Evolutionary conservation across 2,113 vertebrate species (phyloP), one percentile per base, ranked within the genome.

Genomic region (Menura novaehollandiae): DNA sequence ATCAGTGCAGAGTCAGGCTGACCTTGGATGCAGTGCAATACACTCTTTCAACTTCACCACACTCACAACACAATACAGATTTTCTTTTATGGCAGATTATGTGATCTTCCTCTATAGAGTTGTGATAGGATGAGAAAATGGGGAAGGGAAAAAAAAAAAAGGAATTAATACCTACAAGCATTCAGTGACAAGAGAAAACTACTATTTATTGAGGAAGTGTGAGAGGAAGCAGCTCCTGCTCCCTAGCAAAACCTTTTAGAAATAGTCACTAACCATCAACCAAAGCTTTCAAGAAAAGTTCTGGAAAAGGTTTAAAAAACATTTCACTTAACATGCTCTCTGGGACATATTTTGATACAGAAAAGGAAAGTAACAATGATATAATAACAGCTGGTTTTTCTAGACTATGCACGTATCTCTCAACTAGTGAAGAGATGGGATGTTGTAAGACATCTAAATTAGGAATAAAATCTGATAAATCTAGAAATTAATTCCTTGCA

Each of bases 1-100:
- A 43, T 43, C 69, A 46, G 11, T 4, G 2, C 0, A 1, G 27
- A 74, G 22, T 43, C 55, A 47, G 8, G 12, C 7, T 51, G 27
- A 32, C 19, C 26, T 35, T 39, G 3, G 0, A 23, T 23, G 10
- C 15, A 22, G 24, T 7, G 12, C 8, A 78, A 52, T 33, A 43
- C 3, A 46, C 2, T 21, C 7, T 47, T 82, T 51, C 35, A 74
- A 3, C 22, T 44, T 44, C 16, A n/a, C 2, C 3, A 62, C 5
- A 35, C 10, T 11, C 18, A 26, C 8, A 27, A 28, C 8, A n/a
- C 15, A 69, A 35, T 30, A 33, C 6, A 14, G 4, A 2, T 5
- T 64, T 64, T 69, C 3, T 10, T 33, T 60, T 79, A 20, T 41
- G 13, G 9, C 8, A 62, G 13, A 15, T 71, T 37, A 24, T 15